These are phyloP conservation scores for western clawed frog (Xenopus tropicalis) DNA, from an alignment of 2,113 vertebrate species.

Conservation along the genomic window DNA sequence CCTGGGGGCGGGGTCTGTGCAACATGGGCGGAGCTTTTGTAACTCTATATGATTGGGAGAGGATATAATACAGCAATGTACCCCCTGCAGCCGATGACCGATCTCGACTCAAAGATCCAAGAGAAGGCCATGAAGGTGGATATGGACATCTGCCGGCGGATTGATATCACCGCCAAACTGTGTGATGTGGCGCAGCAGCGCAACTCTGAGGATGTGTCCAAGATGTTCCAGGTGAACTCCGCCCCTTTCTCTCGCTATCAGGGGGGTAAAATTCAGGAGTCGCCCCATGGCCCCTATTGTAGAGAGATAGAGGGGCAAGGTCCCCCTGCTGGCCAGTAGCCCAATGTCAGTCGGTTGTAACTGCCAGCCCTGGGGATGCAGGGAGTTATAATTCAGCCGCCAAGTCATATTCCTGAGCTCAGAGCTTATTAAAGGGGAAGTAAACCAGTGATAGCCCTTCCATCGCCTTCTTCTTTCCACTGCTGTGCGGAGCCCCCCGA, in stretches of 20 bases:
- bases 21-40: no score
- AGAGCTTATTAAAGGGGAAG: no score
- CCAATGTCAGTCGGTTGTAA: background rate
- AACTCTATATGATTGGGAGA: slow-evolving; percentile 35
- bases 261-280: background rate
- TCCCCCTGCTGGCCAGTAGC: no score
- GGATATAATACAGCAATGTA: slow-evolving; percentile 67
- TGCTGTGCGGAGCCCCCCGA: background rate
- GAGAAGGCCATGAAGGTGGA: slow-evolving; percentile 98
- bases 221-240: slow-evolving; percentile 87
- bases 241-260: slow-evolving; percentile 11
- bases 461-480: background rate
- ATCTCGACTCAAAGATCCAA: slow-evolving; percentile 97
- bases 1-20: no score
- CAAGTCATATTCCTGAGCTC: no score
- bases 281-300: no score
- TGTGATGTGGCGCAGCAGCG: slow-evolving; percentile 98
- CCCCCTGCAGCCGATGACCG: slow-evolving; percentile 92
- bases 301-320: no score
- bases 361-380: no score
- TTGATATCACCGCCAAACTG: slow-evolving; percentile 98
- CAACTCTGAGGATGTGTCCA: slow-evolving; percentile 97
- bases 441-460: no score
- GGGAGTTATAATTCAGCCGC: no score
- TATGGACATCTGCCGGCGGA: slow-evolving; percentile 98